These are phyloP conservation scores for Glaucomys volans DNA, from an alignment of 2,113 vertebrate genomes.

Conservation along the genomic window DNA sequence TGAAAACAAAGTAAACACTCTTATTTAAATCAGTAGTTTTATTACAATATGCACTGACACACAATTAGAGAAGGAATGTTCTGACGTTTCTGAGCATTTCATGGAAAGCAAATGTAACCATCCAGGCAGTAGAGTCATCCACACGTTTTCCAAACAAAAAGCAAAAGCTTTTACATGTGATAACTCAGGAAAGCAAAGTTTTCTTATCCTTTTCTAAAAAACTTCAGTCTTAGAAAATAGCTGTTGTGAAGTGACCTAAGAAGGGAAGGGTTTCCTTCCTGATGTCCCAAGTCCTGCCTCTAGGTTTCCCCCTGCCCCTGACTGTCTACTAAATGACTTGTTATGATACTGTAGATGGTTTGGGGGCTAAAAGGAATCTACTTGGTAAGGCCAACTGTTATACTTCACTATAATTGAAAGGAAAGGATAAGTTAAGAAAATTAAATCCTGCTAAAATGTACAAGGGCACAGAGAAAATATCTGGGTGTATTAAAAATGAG, in stretches of 20 bases:
- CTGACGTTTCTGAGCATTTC: constrained; percentile 86
- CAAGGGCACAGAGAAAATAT: constrained; percentile 75
- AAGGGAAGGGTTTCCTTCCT: constrained; percentile 68
- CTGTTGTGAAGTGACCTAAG: constrained; percentile 56
- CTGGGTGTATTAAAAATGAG: constrained; percentile 70
- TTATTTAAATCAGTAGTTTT: constrained; percentile 86
- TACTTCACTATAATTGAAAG: constrained; percentile 54
- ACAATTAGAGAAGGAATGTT: constrained; percentile 87
- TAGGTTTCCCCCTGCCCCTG: not conserved
- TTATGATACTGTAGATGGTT: not conserved
- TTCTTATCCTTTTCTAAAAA: constrained; percentile 67
- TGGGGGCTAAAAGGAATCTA: constrained; percentile 55
- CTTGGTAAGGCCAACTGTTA: constrained; percentile 35
- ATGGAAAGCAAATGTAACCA: constrained; percentile 84
- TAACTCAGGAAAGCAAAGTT: constrained; percentile 72
- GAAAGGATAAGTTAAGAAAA: constrained; percentile 76
- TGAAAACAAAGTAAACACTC: constrained; percentile 42
- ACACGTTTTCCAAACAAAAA: constrained; percentile 78
- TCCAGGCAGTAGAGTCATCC: constrained; percentile 73
- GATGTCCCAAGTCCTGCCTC: constrained; percentile 21
- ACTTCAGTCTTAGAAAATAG: constrained; percentile 65
- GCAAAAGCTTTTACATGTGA: constrained; percentile 76
- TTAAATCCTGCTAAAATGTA: constrained; percentile 76
- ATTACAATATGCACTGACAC: constrained; percentile 87
- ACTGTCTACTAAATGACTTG: constrained; percentile 19